Percentiles rank a stretch among this genome's conserved stretches.
Conservation (phyloP, 2,888 invertebrate genomes). For the Eristalis pertinax region DNA sequence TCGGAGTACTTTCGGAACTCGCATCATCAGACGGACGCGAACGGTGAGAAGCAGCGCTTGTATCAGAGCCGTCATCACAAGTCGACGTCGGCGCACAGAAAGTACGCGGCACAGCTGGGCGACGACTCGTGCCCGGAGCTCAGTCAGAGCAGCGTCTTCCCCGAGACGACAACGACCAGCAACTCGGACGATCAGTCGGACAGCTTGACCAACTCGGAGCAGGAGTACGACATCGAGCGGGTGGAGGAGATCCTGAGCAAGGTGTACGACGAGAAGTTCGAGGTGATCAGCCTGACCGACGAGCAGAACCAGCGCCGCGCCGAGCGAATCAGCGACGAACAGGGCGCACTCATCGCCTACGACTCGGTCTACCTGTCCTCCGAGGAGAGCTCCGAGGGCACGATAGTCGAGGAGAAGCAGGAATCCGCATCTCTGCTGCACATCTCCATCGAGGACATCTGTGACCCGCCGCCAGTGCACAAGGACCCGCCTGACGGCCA, state of each 20-base stretch:
- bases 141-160: slow-evolving; percentile 80
- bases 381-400: slow-evolving; percentile 80
- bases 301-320: slow-evolving; percentile 73
- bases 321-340: slow-evolving; percentile 45
- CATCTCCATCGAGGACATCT: slow-evolving; percentile 79
- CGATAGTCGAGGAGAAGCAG: slow-evolving; percentile 76
- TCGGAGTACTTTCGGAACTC: slow-evolving; percentile 82
- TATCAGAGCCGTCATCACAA: slow-evolving; percentile 75
- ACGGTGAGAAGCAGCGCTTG: slow-evolving; percentile 77
- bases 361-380: slow-evolving; percentile 81
- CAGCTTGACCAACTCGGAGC: slow-evolving; percentile 78
- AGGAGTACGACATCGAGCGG: slow-evolving; percentile 79
- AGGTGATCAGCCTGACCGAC: slow-evolving; percentile 78
- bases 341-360: slow-evolving; percentile 78
- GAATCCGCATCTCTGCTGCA: slow-evolving; percentile 77
- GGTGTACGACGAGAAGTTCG: slow-evolving; percentile 74
- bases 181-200: slow-evolving; percentile 81
- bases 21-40: slow-evolving; percentile 78
- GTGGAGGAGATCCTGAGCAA: slow-evolving; percentile 78
- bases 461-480: slow-evolving; percentile 75
- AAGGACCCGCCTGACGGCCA: slow-evolving; percentile 38
- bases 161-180: slow-evolving; percentile 79
- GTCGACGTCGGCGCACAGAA: slow-evolving; percentile 69
- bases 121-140: slow-evolving; percentile 79
- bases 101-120: slow-evolving; percentile 59